Conservation (phyloP, 2,888 invertebrate genomes). For the Ariolimax columbianus region DNA sequence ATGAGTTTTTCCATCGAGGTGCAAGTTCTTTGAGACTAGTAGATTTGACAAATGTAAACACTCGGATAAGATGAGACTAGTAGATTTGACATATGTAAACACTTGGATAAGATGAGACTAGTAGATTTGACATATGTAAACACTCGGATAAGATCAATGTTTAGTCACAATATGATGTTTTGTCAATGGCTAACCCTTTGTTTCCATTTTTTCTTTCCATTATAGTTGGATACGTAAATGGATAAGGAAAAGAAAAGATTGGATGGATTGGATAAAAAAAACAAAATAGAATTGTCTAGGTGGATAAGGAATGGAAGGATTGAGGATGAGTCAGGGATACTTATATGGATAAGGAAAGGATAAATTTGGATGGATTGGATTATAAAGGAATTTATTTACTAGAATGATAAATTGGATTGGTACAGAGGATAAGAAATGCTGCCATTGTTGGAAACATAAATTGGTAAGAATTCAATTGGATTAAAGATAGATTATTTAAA, state of each 20-base stretch:
- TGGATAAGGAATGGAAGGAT: slow-evolving; percentile 39
- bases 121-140: not conserved
- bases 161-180: not conserved
- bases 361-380: not conserved
- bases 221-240: slow-evolving; percentile 46
- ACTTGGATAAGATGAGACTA: too few species aligned
- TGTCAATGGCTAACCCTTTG: slow-evolving; percentile 32
- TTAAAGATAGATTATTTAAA: not conserved
- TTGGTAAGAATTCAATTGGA: not conserved
- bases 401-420: not conserved
- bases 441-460: too few species aligned
- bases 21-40: too few species aligned
- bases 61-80: too few species aligned
- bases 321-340: not conserved
- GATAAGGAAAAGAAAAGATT: slow-evolving; percentile 31
- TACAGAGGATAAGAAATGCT: not conserved
- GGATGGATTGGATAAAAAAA: slow-evolving; percentile 24
- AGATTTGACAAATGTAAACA: too few species aligned
- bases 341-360: not conserved
- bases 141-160: not conserved
- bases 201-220: slow-evolving; percentile 45
- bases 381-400: not conserved
- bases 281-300: not conserved
- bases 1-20: too few species aligned
- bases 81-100: too few species aligned